These are phyloP conservation scores for Helostoma temminkii DNA, from an alignment of 2,797 vertebrate genomes.

Conservation along the genomic window DNA sequence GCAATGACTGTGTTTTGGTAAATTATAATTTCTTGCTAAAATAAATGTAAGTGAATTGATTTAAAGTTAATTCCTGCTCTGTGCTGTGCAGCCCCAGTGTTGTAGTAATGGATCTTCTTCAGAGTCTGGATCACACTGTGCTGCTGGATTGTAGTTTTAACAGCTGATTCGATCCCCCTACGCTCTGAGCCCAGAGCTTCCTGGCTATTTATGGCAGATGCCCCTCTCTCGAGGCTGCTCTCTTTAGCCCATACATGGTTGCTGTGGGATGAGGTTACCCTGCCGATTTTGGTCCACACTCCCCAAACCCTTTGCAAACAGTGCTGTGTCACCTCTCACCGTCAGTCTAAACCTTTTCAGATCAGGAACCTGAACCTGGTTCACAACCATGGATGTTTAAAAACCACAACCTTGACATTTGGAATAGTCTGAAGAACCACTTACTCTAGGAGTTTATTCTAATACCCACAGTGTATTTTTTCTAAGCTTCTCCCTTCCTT, in stretches of 20 bases:
- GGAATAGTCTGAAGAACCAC: slow-evolving; percentile 39
- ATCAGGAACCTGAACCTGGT: slow-evolving; percentile 28
- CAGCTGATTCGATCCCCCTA: slow-evolving; percentile 77
- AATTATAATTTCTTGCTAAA: too few species aligned
- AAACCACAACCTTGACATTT: slow-evolving; percentile 30
- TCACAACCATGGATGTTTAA: slow-evolving; percentile 44
- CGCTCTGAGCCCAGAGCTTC: slow-evolving; percentile 51
- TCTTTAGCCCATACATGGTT: slow-evolving; percentile 86
- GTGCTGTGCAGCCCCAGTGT: slow-evolving; percentile 13
- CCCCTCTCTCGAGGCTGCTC: slow-evolving; percentile 70
- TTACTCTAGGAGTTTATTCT: slow-evolving; percentile 15
- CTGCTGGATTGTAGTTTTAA: slow-evolving; percentile 60
- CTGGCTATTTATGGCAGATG: slow-evolving; percentile 87
- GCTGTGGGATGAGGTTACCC: slow-evolving; percentile 81
- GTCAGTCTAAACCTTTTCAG: slow-evolving; percentile 47
- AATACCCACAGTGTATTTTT: slow-evolving; percentile 1
- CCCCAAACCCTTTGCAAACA: slow-evolving; percentile 52
- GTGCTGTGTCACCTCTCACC: slow-evolving; percentile 45
- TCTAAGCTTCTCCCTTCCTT: slow-evolving; percentile 18
- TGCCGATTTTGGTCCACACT: slow-evolving; percentile 64
- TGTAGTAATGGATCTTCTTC: slow-evolving; percentile 22
- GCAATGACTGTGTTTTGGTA: neutral
- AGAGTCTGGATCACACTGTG: slow-evolving; percentile 15
- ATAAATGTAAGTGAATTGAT: too few species aligned
- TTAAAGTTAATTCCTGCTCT: neutral